Base-by-base conservation (phyloP, 2,797 vertebrate species). In the Falco novaeseelandiae region DNA sequence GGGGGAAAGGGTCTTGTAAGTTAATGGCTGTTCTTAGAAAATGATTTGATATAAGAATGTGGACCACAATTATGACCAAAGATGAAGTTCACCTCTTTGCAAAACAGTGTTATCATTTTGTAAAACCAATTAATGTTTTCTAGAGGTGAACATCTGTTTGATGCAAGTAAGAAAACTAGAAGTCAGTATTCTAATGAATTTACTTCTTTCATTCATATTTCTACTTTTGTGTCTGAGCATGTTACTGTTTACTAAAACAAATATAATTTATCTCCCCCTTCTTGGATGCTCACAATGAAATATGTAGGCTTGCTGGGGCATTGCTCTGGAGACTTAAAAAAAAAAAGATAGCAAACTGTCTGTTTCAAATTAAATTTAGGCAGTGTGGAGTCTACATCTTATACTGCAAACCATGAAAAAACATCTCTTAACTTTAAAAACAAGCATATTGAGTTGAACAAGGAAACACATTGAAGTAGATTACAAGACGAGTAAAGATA, bases 191-290 rank as follows among this genome's bases (percentile, higher is more conserved):
- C 20, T 77, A 76, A 77, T 62, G n/a, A 79, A 87, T 82, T 86
- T 76, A n/a, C 38, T 74, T 84, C 63, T 89, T 84, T 72, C 63
- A 40, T 58, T 89, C 30, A 25, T 78, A 65, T 74, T 96, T 87
- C 62, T 89, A 9, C 59, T 72, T 89, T 87, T 93, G 19, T 92
- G 95, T 54, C 94, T 93, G 71, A 89, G 63, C 93, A 96, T 59
- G 96, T 96, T 92, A 65, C 59, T 96, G 82, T 97, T 97, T 95
- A 96, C 91, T 92, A 91, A 93, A 96, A 89, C 92, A 93, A 90
- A 73, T 73, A 83, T 19, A 81, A 32, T 73, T 93, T 90, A 77
- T 89, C 36, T 79, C 38, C 52, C 36, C 9, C 6, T 63, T 87
- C 78, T 89, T 93, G 71, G 48, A 78, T 1, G 34, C 49, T 94